Conservation (phyloP, 2,113 vertebrate genomes). For the Thamnaconus septentrionalis region DNA sequence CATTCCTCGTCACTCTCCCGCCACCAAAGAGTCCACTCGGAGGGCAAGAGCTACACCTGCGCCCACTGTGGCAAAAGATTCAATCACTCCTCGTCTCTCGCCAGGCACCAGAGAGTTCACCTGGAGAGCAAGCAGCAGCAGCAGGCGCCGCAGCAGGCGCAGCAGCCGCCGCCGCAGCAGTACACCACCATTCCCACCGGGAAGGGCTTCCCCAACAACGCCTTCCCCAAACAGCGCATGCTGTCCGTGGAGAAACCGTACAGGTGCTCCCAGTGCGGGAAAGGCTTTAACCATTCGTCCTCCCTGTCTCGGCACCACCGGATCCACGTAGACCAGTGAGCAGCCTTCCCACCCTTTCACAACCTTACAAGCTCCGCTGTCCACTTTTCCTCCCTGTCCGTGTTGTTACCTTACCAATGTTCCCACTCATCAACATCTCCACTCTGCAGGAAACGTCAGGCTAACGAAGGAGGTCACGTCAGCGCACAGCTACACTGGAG, state of each 20-base stretch:
- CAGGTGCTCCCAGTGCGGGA: slow-evolving; percentile 80
- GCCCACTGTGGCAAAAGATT: slow-evolving; percentile 79
- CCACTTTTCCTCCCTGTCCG: not conserved
- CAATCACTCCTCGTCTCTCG: slow-evolving; percentile 77
- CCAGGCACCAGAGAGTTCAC: slow-evolving; percentile 79
- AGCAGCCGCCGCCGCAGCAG: slow-evolving; percentile 58
- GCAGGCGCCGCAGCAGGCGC: slow-evolving; percentile 47
- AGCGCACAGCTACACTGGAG: slow-evolving; percentile 18
- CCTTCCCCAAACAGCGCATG: slow-evolving; percentile 75
- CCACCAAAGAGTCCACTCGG: slow-evolving; percentile 81
- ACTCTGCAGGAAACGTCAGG: slow-evolving; percentile 31
- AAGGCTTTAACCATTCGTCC: slow-evolving; percentile 82
- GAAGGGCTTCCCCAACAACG: slow-evolving; percentile 75
- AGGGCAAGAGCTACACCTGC: slow-evolving; percentile 77
- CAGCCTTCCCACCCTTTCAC: not conserved
- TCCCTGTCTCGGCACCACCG: slow-evolving; percentile 80
- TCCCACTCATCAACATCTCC: slow-evolving; percentile 26
- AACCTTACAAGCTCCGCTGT: slow-evolving; percentile 32
- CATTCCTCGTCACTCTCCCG: slow-evolving; percentile 80
- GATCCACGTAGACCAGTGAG: slow-evolving; percentile 74
- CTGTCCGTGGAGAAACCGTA: slow-evolving; percentile 75
- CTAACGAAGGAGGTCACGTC: slow-evolving; percentile 31
- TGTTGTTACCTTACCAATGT: slow-evolving; percentile 25
- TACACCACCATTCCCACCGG: slow-evolving; percentile 67
- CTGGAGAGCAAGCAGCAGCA: slow-evolving; percentile 70